Evolutionary conservation across 2,797 vertebrate genomes (phyloP).

Genomic region (Acanthiza pusilla): DNA sequence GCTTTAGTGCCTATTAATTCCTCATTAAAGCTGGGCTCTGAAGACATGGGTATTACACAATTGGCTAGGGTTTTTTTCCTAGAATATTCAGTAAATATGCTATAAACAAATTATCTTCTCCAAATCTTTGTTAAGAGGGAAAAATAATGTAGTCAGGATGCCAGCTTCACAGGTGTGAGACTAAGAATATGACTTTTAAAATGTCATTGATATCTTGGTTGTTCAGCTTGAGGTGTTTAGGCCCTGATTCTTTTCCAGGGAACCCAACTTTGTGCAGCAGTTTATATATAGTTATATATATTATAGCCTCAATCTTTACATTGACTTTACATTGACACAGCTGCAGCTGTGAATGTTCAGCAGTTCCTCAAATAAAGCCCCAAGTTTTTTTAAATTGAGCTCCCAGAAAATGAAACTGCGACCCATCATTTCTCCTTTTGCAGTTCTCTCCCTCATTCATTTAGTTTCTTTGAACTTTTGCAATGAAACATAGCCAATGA

Average conservation of each 20-base stretch:
- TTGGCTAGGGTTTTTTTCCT: neutral
- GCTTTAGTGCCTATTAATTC: neutral
- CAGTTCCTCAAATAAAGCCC: slow-evolving; percentile 49
- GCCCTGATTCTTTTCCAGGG: neutral
- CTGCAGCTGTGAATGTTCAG: slow-evolving; percentile 58
- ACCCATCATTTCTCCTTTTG: slow-evolving; percentile 24
- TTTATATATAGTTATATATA: slow-evolving; percentile 49
- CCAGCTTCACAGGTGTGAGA: neutral
- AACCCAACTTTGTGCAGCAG: slow-evolving; percentile 6
- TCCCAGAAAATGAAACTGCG: slow-evolving; percentile 33
- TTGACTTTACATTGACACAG: slow-evolving; percentile 47
- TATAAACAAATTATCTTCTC: neutral
- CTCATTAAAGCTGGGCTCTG: neutral
- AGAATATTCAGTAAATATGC: neutral
- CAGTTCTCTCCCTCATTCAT: neutral
- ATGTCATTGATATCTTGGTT: neutral
- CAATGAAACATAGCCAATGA: neutral
- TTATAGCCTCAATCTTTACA: slow-evolving; percentile 34
- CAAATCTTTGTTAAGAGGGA: neutral
- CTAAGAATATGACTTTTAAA: neutral
- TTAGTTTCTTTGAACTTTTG: slow-evolving; percentile 6
- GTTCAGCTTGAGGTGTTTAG: slow-evolving; percentile 17
- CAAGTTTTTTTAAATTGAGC: slow-evolving; percentile 38
- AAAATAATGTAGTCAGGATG: neutral
- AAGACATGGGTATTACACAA: neutral